Evolutionary conservation across 2,113 vertebrate genomes (phyloP).

Genomic region (Trichechus manatus): DNA sequence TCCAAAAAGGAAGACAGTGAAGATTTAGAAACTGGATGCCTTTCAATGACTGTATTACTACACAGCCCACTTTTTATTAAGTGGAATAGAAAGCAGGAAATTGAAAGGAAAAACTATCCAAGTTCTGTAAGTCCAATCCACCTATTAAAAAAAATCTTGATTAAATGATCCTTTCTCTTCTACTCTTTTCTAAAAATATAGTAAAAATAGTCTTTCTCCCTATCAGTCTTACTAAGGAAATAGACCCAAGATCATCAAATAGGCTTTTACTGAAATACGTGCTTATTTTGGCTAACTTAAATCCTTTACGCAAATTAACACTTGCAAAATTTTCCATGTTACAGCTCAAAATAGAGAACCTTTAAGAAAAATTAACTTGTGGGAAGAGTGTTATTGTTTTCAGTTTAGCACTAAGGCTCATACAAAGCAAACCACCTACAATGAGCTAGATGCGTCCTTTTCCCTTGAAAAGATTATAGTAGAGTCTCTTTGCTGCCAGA

Average conservation of each 20-base stretch:
- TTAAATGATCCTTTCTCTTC: conserved; percentile 38
- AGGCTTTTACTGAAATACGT: conserved; percentile 58
- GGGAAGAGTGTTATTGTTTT: neutral
- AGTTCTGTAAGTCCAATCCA: conserved; percentile 3
- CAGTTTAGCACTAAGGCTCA: neutral
- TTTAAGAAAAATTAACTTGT: neutral
- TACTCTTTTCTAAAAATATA: conserved; percentile 48
- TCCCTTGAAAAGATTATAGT: neutral
- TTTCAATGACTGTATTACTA: conserved; percentile 1
- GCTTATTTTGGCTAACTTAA: conserved; percentile 44
- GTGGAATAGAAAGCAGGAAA: conserved; percentile 53
- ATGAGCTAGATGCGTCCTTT: conserved; percentile 37
- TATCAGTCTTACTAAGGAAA: conserved; percentile 61
- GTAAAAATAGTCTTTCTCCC: neutral
- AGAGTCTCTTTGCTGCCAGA: neutral
- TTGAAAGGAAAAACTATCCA: neutral
- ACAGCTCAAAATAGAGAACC: conserved; percentile 54
- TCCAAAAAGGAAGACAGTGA: conserved; percentile 36
- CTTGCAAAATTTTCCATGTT: conserved; percentile 48
- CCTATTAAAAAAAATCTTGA: conserved; percentile 50
- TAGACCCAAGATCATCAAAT: neutral
- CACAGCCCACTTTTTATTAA: conserved; percentile 31
- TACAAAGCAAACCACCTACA: conserved; percentile 1
- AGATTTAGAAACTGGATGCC: neutral
- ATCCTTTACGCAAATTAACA: conserved; percentile 46